Evolutionary conservation across 2,888 invertebrate species (phyloP), one percentile per base, ranked within the genome.

Genomic region (Drosophila mayaguana): DNA sequence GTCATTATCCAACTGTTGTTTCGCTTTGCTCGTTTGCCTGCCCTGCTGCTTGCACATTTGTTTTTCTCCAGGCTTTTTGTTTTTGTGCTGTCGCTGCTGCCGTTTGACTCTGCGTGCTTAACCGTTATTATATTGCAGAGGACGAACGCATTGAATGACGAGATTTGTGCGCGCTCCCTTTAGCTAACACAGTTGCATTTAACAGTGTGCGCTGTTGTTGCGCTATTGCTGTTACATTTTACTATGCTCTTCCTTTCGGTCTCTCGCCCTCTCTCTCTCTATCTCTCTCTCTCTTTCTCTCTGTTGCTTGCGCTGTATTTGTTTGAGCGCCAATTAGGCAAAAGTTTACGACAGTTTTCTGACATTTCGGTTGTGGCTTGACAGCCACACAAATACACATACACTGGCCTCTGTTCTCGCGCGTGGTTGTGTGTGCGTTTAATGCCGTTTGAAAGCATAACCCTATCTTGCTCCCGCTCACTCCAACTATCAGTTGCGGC

Each of bases 1-100:
- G 77, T 78, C 77, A 78, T 78, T 78, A 79, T 79, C 71, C 79
- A 79, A 78, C 77, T 71, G 76, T 78, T 78, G 77, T 77, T 78
- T 62, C 54, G 57, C 4, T 60, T 59, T 54, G 57, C 67, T 76
- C 57, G 51, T 59, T 77, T 77, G 65, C 62, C 57, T 62, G 51
- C 59, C 40, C 42, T 73, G 56, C 61, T 66, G 57, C 61, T 67
- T 67, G 53, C 73, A 71, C 59, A 62, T 54, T 75, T 63, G 53
- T 53, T 66, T n/a, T 66, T 42, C 32, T 51, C 38, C 43, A 22
- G 22, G 38, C 32, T 40, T 40, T 56, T 48, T 25, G 36, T 50
- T 51, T 57, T 40, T 61, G 16, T 50, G 16, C 32, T 20, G 20
- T 34, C n/a, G 46, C 32, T 22, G 45, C 55, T 63, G 55, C 46